phyloP scores from a whole-genome alignment of 2,797 vertebrate species.

The Craterocephalus amniculus region DNA sequence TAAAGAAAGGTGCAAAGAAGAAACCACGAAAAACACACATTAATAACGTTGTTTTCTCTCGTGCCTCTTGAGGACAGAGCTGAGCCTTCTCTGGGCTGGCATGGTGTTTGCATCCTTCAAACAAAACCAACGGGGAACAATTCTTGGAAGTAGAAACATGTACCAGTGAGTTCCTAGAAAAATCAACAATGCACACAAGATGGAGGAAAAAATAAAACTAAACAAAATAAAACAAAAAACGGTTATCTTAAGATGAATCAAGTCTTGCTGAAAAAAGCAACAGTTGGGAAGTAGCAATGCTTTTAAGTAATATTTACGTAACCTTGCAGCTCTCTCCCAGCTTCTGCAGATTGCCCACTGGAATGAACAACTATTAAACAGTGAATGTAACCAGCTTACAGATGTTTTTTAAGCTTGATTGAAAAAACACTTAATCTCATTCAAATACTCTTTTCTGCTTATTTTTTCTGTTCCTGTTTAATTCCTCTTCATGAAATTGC shows the following conservation, averaged over 20 bases:
- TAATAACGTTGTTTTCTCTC: conserved; percentile 16
- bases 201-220: not conserved
- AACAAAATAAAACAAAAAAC: conserved; percentile 46
- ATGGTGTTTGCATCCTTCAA: conserved; percentile 38
- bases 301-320: conserved; percentile 52
- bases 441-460: not conserved
- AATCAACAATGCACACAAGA: conserved; percentile 55
- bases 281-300: conserved; percentile 13
- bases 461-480: not conserved
- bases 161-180: conserved; percentile 48
- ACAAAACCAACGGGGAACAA: conserved; percentile 62
- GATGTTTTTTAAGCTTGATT: conserved; percentile 3
- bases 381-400: conserved; percentile 41
- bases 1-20: conserved; percentile 15
- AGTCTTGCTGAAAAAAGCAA: conserved; percentile 28
- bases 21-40: conserved; percentile 24
- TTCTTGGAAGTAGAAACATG: conserved; percentile 74
- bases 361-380: conserved; percentile 21
- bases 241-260: conserved; percentile 40
- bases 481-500: not conserved
- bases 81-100: conserved; percentile 35
- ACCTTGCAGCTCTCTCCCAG: conserved; percentile 41
- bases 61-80: conserved; percentile 29
- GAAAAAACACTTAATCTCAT: conserved; percentile 27
- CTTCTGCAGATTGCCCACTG: conserved; percentile 10